phyloP scores from a whole-genome alignment of 2,888 invertebrate genomes.

The Nycteola revayana region DNA sequence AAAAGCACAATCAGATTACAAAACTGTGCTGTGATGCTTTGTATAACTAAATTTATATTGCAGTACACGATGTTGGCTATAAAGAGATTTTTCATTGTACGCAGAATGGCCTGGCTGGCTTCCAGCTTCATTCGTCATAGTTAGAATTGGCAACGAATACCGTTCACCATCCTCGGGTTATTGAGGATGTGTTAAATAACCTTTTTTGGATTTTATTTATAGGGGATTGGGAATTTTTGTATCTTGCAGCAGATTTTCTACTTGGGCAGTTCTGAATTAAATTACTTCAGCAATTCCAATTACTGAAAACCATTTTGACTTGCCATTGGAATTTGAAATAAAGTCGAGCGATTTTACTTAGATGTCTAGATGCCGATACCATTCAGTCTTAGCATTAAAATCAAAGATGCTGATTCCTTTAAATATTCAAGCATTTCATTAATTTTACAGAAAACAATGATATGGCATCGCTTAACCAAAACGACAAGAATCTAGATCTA shows the following conservation, averaged over 20 bases:
- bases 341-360: no score
- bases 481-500: no score
- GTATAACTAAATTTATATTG: conserved; percentile 37
- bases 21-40: conserved; percentile 12
- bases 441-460: no score
- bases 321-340: no score
- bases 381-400: no score
- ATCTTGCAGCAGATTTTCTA: conserved; percentile 4
- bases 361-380: no score
- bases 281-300: no score
- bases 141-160: conserved; percentile 39
- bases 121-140: conserved; percentile 54
- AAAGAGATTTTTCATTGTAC: conserved; percentile 50
- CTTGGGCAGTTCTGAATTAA: no score
- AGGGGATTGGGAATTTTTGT: conserved; percentile 20
- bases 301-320: no score
- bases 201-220: conserved; percentile 27
- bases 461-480: no score
- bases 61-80: conserved; percentile 28
- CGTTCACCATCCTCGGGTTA: conserved; percentile 24
- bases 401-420: no score
- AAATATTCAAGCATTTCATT: no score
- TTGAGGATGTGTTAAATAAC: conserved; percentile 38
- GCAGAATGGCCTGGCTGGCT: conserved; percentile 49
- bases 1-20: conserved; percentile 10